Conservation (phyloP, 1,140 invertebrate genomes). For the Calosoma granatense region DNA sequence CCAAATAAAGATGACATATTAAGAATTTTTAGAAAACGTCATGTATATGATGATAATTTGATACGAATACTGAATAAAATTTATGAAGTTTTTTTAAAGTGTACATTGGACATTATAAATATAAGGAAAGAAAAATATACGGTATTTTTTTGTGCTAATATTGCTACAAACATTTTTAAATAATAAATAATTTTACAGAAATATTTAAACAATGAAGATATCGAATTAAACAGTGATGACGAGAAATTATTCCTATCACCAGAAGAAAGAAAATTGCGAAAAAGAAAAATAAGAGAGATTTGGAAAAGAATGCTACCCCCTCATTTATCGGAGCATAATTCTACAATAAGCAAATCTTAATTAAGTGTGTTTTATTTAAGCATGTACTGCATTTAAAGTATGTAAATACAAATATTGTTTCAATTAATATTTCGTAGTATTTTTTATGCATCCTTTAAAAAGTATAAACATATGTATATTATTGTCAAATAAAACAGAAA, state of each 20-base stretch:
- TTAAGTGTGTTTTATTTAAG: too few relatives aligned
- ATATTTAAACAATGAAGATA: neutral
- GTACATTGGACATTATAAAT: neutral
- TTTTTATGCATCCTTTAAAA: too few relatives aligned
- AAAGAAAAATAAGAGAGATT: neutral
- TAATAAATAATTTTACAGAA: neutral
- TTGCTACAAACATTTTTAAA: neutral
- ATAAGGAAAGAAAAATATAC: neutral
- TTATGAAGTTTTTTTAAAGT: neutral
- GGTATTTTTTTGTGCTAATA: neutral
- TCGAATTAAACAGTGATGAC: neutral
- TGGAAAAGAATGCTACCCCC: neutral
- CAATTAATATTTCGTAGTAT: too few relatives aligned
- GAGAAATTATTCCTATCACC: neutral
- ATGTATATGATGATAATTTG: neutral
- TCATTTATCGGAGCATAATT: too few relatives aligned
- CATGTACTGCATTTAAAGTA: too few relatives aligned
- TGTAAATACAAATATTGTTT: too few relatives aligned
- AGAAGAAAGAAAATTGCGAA: neutral
- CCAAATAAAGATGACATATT: neutral
- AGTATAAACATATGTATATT: too few relatives aligned
- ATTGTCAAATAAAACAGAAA: too few relatives aligned
- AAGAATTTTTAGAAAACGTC: neutral
- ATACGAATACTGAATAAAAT: neutral
- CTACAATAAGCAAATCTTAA: too few relatives aligned